phyloP scores from a whole-genome alignment of 2,113 vertebrate species.

The Microcebus ravelobensis region DNA sequence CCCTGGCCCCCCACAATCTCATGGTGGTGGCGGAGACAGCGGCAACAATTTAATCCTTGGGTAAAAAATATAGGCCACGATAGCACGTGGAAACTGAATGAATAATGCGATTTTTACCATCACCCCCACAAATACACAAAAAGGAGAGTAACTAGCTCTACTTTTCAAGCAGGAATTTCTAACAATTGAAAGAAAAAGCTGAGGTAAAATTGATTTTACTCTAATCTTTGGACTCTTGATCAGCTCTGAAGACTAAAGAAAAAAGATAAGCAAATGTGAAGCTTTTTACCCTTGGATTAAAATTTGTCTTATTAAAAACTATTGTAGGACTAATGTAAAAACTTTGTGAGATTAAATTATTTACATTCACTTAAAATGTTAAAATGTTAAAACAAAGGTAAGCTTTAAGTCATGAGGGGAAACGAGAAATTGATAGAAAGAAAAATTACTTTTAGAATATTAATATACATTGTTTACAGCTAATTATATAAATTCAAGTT shows the following conservation, averaged over 20 bases:
- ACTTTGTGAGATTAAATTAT: conserved; percentile 8
- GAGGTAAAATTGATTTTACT: background rate
- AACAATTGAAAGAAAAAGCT: conserved; percentile 42
- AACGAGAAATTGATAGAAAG: background rate
- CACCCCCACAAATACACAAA: background rate
- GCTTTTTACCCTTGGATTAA: conserved; percentile 21
- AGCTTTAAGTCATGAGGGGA: background rate
- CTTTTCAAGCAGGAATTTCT: conserved; percentile 58
- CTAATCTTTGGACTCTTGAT: conserved; percentile 5
- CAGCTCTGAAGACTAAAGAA: conserved; percentile 1
- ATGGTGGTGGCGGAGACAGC: background rate
- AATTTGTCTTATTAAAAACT: conserved; percentile 21
- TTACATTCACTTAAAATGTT: conserved; percentile 54
- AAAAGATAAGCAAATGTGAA: background rate
- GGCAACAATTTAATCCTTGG: conserved; percentile 74
- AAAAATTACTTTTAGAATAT: conserved; percentile 27
- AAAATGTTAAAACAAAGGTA: conserved; percentile 59
- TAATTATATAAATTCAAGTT: conserved; percentile 44
- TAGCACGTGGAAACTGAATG: conserved; percentile 65
- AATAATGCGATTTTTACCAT: conserved; percentile 34
- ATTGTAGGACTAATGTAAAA: background rate
- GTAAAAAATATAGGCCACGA: conserved; percentile 71
- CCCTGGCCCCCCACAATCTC: background rate
- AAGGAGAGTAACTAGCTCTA: background rate
- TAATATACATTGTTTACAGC: background rate